Conservation (phyloP, 2,797 vertebrate genomes). For the Lepilemur septentrionalis region DNA sequence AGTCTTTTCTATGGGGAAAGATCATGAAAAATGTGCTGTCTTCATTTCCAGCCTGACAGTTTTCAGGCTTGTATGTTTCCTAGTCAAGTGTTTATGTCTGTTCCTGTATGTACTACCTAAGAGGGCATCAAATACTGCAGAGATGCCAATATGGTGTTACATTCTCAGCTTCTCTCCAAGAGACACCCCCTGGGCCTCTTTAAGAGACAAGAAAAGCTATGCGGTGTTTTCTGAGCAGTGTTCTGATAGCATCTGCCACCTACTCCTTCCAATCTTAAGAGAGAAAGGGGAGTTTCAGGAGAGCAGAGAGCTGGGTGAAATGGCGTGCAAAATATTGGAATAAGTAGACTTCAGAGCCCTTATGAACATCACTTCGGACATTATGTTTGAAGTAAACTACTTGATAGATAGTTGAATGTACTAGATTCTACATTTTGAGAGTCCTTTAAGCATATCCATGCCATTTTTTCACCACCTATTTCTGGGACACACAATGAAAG, state of each 20-base stretch:
- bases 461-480: neutral
- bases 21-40: neutral
- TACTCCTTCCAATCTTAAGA: neutral
- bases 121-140: neutral
- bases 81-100: neutral
- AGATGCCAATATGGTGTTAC: neutral
- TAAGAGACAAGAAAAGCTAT: neutral
- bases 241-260: neutral
- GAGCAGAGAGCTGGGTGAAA: neutral
- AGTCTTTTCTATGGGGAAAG: neutral
- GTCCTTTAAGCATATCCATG: neutral
- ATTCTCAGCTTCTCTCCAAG: neutral
- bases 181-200: neutral
- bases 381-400: neutral
- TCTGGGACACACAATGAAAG: neutral
- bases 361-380: neutral
- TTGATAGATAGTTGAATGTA: neutral
- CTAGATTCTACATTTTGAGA: neutral
- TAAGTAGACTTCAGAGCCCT: neutral
- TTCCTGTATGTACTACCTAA: neutral
- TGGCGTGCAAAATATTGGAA: neutral
- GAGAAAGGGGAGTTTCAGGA: neutral
- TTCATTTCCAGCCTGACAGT: neutral
- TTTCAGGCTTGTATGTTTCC: neutral
- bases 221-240: neutral